Evolutionary conservation across 2,888 invertebrate genomes (phyloP).

Genomic region (Lycia hirtaria): DNA sequence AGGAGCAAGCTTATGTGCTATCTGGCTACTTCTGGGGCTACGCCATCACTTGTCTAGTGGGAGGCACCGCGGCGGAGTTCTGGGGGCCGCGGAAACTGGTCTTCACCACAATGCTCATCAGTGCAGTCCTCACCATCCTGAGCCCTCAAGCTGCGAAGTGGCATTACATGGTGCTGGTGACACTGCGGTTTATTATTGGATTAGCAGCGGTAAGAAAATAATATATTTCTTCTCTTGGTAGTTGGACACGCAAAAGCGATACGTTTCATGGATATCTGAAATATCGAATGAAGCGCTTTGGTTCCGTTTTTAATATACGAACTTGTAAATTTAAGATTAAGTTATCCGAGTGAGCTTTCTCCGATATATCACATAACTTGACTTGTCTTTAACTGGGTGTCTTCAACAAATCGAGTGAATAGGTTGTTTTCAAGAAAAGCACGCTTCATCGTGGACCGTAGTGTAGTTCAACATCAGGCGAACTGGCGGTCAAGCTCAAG

Average conservation of each 20-base stretch:
- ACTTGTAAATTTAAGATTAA: no score
- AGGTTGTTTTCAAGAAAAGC: no score
- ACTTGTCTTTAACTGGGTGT: no score
- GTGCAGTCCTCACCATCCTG: constrained; percentile 85
- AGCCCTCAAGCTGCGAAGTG: constrained; percentile 86
- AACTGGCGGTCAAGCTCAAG: no score
- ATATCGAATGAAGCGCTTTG: no score
- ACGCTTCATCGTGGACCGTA: no score
- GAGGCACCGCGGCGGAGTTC: constrained; percentile 87
- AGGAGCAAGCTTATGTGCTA: constrained; percentile 87
- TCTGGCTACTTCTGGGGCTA: constrained; percentile 86
- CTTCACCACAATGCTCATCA: constrained; percentile 82
- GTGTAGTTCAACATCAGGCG: no score
- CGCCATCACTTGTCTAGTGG: constrained; percentile 86
- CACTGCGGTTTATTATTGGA: constrained; percentile 86
- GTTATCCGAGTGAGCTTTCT: no score
- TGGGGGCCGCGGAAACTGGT: constrained; percentile 87
- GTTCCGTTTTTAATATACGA: no score
- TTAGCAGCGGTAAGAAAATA: constrained; percentile 84
- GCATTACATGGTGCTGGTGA: constrained; percentile 85
- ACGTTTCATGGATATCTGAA: neutral
- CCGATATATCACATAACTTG: no score
- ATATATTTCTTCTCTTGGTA: neutral
- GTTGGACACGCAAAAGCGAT: neutral
- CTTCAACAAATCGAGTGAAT: no score